A percentile compares a stretch with the other conserved stretches of the same genome.
Evolutionary conservation across 1,140 invertebrate species (phyloP).

Genomic region (Bombyx mori): DNA sequence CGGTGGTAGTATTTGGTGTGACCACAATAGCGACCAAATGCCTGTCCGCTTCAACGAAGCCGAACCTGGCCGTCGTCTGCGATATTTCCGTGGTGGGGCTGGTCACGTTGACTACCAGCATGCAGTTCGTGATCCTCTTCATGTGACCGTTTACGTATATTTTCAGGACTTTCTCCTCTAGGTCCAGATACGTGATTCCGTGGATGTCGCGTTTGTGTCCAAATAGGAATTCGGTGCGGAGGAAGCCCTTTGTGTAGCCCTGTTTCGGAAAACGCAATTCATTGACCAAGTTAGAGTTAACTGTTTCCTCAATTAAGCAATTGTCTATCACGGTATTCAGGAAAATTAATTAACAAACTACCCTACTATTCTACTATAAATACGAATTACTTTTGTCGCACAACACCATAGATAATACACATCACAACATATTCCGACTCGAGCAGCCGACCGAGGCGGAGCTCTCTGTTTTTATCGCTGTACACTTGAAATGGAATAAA

Average conservation of each 20-base stretch:
- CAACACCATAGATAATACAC: too few relatives aligned
- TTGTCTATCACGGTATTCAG: too few relatives aligned
- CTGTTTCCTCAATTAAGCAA: too few relatives aligned
- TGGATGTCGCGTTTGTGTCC: constrained; percentile 74
- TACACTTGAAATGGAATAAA: too few relatives aligned
- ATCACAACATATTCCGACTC: too few relatives aligned
- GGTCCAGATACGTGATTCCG: constrained; percentile 76
- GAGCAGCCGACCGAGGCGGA: too few relatives aligned
- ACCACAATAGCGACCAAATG: constrained; percentile 80
- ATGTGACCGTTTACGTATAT: constrained; percentile 75
- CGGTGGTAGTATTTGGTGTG: constrained; percentile 76
- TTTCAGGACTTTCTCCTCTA: constrained; percentile 78
- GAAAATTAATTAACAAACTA: too few relatives aligned
- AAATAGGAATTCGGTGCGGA: constrained; percentile 76
- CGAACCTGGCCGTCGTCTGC: constrained; percentile 77
- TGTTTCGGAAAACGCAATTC: constrained; percentile 15
- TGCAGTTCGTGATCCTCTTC: constrained; percentile 75
- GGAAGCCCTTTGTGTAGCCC: constrained; percentile 76
- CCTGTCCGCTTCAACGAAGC: constrained; percentile 77
- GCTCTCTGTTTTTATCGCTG: too few relatives aligned
- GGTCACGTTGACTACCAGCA: constrained; percentile 79
- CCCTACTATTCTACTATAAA: too few relatives aligned
- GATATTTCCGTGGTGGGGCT: constrained; percentile 77
- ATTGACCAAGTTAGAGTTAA: too few relatives aligned
- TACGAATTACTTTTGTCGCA: too few relatives aligned